Base-by-base conservation (phyloP, 2,797 vertebrate genomes). In the Antennarius maculatus region DNA sequence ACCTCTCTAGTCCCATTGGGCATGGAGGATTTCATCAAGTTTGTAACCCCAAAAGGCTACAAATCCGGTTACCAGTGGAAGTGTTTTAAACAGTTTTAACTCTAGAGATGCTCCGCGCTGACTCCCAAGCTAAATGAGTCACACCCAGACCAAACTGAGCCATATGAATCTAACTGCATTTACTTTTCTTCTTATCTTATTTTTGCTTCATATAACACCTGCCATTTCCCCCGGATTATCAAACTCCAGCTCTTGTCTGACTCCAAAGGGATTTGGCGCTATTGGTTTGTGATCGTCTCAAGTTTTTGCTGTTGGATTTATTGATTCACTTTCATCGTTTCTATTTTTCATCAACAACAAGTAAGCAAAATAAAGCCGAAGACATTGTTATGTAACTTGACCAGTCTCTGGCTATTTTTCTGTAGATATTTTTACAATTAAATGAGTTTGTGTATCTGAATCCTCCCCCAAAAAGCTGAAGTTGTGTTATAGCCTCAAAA, bases 21-120 rank as follows among this genome's bases (percentile, higher is more conserved):
- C 87, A 63, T 49, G n/a, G 71, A 41, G 90, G 86, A 89, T 92
- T 92, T 92, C 81, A 92, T 80, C 87, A 86, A 70, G 81, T 85
- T 89, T 83, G 87, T 90, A 91, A 86, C 88, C 86, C 79, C 82
- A 79, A 85, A 85, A 88, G 86, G 85, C 89, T 81, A 80, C 90
- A 92, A 91, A 93, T 90, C 90, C 91, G 65, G 83, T 90, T 91
- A 90, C 83, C 84, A 87, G 86, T 91, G 80, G 89, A 90, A 87
- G 86, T 88, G 83, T 88, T 93, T 91, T 88, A 91, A 91, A 88
- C 76, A 76, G 77, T 90, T 90, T 83, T 77, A 89, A 86, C 77
- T 79, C 86, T 82, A 84, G 77, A 39, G 73, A 86, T 43, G 74
- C 77, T 82, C 75, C 76, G 51, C 45, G 74, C 76, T 71, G 80